Percentiles rank a stretch among this genome's conserved stretches.
Evolutionary conservation across 2,797 vertebrate species (phyloP).

Genomic region (Parotocinclus haroldoi): DNA sequence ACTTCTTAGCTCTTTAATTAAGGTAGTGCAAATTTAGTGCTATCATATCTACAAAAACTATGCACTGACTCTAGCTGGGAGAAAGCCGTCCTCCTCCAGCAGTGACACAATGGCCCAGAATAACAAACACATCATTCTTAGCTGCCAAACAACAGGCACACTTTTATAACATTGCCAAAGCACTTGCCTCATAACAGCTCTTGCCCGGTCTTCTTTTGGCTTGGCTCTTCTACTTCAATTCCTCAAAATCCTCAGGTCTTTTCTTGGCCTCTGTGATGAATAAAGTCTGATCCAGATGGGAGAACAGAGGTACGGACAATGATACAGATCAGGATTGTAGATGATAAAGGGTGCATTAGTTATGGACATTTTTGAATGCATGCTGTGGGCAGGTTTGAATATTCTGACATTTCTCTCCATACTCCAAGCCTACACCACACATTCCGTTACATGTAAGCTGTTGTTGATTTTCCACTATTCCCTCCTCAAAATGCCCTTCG

Average conservation of each 20-base stretch:
- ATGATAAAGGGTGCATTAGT: constrained; percentile 60
- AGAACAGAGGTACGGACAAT: constrained; percentile 25
- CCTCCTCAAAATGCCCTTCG: background rate
- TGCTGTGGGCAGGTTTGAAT: constrained; percentile 71
- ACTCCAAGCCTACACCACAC: constrained; percentile 65
- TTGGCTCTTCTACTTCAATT: constrained; percentile 18
- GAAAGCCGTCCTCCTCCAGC: constrained; percentile 18
- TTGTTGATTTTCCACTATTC: constrained; percentile 16
- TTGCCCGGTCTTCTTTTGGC: constrained; percentile 61
- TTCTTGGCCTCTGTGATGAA: constrained; percentile 37
- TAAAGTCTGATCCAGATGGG: background rate
- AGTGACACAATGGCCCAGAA: constrained; percentile 34
- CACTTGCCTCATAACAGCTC: constrained; percentile 79
- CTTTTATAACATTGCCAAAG: constrained; percentile 46
- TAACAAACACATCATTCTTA: constrained; percentile 47
- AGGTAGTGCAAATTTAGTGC: background rate
- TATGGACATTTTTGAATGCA: constrained; percentile 53
- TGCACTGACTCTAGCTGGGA: constrained; percentile 30
- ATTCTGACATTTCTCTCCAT: constrained; percentile 67
- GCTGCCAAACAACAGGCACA: constrained; percentile 34
- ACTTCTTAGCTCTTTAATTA: too few species aligned
- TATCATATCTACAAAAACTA: constrained; percentile 20
- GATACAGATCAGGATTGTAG: constrained; percentile 45
- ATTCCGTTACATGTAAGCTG: constrained; percentile 59
- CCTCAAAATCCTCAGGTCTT: constrained; percentile 21